Evolutionary conservation across 1,140 invertebrate genomes (phyloP), one percentile per base, ranked within the genome.

Genomic region (Pygmarrhopalites habei): DNA sequence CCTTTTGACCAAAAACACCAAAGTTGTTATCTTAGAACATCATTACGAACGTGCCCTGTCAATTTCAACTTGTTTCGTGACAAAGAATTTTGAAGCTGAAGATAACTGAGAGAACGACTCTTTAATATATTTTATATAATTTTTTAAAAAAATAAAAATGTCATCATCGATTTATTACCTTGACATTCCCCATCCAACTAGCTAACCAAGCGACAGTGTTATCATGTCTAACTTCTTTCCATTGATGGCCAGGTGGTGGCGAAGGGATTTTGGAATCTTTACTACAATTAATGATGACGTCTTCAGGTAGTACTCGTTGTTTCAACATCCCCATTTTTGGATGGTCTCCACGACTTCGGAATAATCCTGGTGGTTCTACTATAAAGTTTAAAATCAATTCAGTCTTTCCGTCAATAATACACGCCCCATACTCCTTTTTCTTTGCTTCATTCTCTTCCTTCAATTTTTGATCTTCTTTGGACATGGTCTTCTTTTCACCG

Each of bases 321-420:
- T 99, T 99, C 29, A 98, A 78, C 85, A 90, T 96, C 17, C 97
- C 97, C 92, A 97, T 97, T 79, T 99, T 99, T 0, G 96, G 97
- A 83, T 99, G 97, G 73, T 98, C 95, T 28, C 97, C 97, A 65
- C 97, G 85, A 55, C 96, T 60, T 29, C 62, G 60, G 29, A 68
- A 68, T 17, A 68, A 35, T 17, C 63, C n/a, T n/a, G 95, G 95
- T 2, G 96, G 96, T 83, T 99, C 96, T 78, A 98, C 94, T 74
- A 88, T 89, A 72, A 98, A 99, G 77, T 99, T 99, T 32, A 95
- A 96, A 74, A 99, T 98, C 78, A 96, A 98, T 75, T 99, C 94
- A 74, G 92, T 95, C 73, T 99, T 96, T 0, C 93, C 92, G 79
- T 99, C 97, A 73, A 99, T 95, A 12, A 81, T 85, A 77, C 95